Base-by-base conservation (phyloP, 2,113 vertebrate genomes). In the Tricholaema leucomelas region DNA sequence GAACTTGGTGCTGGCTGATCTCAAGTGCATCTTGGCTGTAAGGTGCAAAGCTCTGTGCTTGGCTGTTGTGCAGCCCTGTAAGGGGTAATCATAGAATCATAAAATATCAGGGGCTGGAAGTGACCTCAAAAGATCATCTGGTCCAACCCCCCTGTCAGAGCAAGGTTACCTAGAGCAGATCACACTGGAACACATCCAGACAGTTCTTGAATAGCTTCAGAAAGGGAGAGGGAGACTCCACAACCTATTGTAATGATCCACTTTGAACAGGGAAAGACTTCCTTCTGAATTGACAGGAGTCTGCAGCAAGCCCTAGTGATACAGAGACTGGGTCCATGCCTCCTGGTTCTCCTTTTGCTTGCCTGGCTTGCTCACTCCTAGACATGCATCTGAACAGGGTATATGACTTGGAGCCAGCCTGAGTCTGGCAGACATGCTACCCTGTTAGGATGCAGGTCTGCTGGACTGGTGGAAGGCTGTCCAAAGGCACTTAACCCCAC, bases 351-450 rank as follows among this genome's bases (percentile, higher is more conserved):
- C 31, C n/a, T 63, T 44, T 65, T 85, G 23, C 33, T 48, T 70
- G 20, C 42, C n/a, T 36, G 17, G 8, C n/a, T 64, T 66, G 52
- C 31, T 74, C 0, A 0, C 16, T 78, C 8, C 58, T 81, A 63
- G 30, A 42, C 0, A 0, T 38, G 40, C 12, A 15, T 67, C 30
- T 78, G 42, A 9, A 38, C 19, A 5, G 35, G 19, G 27, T 70
- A n/a, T n/a, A 23, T 31, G 16, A 19, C 40, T 33, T 2, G 2
- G 59, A 40, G 31, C 28, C 64, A 69, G 12, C 5, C 21, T 2
- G 1, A 6, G 6, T 56, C 60, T 74, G 65, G 28, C 28, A 77
- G 60, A 20, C 25, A 38, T 3, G 1, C 44, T 78, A n/a, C n/a
- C 40, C n/a, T 70, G 16, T 10, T 78, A 60, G 65, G 35, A 36